A percentile compares a stretch with the other conserved stretches of the same genome.
phyloP scores from a whole-genome alignment of 1,140 invertebrate genomes.

The Wasmannia auropunctata region DNA sequence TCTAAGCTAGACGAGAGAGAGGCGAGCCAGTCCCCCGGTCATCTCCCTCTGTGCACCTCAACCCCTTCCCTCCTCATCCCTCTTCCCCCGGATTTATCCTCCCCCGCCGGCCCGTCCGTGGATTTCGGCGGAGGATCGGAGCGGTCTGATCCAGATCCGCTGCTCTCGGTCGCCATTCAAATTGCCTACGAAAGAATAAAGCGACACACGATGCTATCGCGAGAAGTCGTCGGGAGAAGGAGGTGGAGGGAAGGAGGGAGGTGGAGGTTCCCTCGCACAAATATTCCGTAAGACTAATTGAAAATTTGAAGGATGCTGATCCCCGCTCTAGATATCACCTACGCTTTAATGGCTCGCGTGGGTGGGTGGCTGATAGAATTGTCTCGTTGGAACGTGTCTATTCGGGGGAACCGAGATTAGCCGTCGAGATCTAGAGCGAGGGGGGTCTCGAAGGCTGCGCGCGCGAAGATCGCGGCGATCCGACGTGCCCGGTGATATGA shows the following conservation, averaged over 20 bases:
- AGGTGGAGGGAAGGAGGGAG: not conserved
- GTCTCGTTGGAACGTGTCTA: conserved; percentile 35
- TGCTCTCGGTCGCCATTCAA: conserved; percentile 45
- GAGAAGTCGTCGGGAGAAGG: not conserved
- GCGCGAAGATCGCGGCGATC: not conserved
- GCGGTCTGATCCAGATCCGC: conserved; percentile 32
- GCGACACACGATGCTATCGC: conserved; percentile 24
- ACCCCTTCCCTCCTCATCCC: conserved; percentile 1
- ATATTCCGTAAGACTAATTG: conserved; percentile 54
- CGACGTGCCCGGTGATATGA: not conserved
- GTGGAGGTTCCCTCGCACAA: not conserved
- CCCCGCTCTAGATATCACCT: not conserved
- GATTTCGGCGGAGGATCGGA: conserved; percentile 7
- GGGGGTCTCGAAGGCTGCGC: not conserved
- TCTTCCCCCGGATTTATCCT: conserved; percentile 27
- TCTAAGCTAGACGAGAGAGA: conserved; percentile 82
- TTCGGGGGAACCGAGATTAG: conserved; percentile 52
- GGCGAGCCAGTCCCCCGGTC: conserved; percentile 61
- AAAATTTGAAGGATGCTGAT: conserved; percentile 46
- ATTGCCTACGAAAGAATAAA: conserved; percentile 43
- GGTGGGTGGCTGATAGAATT: conserved; percentile 52
- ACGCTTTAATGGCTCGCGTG: conserved; percentile 40
- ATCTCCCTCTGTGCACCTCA: conserved; percentile 47
- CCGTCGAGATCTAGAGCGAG: conserved; percentile 30
- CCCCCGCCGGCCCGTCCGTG: not conserved